These are phyloP conservation scores for Euplagia quadripunctaria DNA, from an alignment of 2,888 invertebrate genomes.

Conservation along the genomic window DNA sequence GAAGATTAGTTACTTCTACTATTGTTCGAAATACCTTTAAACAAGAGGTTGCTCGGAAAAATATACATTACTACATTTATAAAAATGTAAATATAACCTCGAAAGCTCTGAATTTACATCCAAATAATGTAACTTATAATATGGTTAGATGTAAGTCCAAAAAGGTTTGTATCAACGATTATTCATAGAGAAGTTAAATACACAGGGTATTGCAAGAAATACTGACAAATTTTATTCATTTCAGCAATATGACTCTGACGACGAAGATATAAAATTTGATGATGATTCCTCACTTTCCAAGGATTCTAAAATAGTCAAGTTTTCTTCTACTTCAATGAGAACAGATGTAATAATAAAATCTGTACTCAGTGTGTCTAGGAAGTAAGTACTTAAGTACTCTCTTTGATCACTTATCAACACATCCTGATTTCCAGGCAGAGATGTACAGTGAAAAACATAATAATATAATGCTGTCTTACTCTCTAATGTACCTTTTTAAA, in stretches of 20 bases:
- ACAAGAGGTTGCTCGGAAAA: slow-evolving; percentile 40
- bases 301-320: slow-evolving; percentile 89
- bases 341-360: slow-evolving; percentile 91
- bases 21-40: slow-evolving; percentile 37
- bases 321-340: slow-evolving; percentile 89
- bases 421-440: neutral
- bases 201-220: neutral
- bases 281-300: slow-evolving; percentile 84
- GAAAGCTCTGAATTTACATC: slow-evolving; percentile 37
- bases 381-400: slow-evolving; percentile 80
- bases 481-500: too few species aligned
- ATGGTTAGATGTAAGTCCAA: slow-evolving; percentile 71
- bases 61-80: slow-evolving; percentile 46
- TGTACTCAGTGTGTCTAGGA: slow-evolving; percentile 90
- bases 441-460: too few species aligned
- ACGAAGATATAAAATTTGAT: slow-evolving; percentile 78
- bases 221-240: neutral
- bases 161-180: slow-evolving; percentile 62
- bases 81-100: slow-evolving; percentile 67
- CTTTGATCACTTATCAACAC: too few species aligned
- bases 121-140: slow-evolving; percentile 46
- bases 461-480: too few species aligned
- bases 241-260: slow-evolving; percentile 84
- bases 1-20: slow-evolving; percentile 44
- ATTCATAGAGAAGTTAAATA: neutral